A percentile compares a stretch with the other conserved stretches of the same genome.
Evolutionary conservation across 2,888 invertebrate genomes (phyloP).

Genomic region (Rhopalosiphum nymphaeae): DNA sequence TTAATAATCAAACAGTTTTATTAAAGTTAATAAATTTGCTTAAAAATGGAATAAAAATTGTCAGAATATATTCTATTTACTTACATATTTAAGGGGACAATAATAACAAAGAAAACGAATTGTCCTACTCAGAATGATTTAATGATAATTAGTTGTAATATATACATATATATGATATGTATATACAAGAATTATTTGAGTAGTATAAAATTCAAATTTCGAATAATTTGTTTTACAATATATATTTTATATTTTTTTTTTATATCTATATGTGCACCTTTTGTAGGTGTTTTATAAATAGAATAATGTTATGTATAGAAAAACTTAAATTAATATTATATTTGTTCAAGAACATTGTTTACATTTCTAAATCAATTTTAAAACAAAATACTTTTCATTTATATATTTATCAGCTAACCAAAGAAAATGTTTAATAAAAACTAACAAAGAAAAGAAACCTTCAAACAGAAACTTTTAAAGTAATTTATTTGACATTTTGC

Average conservation of each 20-base stretch:
- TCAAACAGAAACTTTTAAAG: background rate
- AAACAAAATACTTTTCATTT: background rate
- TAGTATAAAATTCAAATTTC: too few relatives aligned
- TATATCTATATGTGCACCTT: too few relatives aligned
- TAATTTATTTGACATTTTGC: constrained; percentile 27
- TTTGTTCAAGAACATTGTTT: background rate
- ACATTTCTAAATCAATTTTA: background rate
- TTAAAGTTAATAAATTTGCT: background rate
- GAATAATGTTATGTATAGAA: background rate
- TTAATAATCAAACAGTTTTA: background rate
- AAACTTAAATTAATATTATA: background rate
- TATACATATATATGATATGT: too few relatives aligned
- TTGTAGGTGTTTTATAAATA: background rate
- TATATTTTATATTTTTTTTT: background rate
- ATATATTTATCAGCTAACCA: constrained; percentile 12
- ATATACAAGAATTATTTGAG: too few relatives aligned
- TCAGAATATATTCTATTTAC: background rate
- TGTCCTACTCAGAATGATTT: background rate
- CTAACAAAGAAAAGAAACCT: background rate
- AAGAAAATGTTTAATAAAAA: constrained; percentile 3
- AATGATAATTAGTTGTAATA: too few relatives aligned
- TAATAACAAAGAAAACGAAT: background rate
- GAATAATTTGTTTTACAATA: background rate
- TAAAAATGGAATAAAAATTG: background rate
- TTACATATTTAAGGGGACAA: background rate